Conservation (phyloP, 2,113 vertebrate genomes). For the Chinchilla lanigera region DNA sequence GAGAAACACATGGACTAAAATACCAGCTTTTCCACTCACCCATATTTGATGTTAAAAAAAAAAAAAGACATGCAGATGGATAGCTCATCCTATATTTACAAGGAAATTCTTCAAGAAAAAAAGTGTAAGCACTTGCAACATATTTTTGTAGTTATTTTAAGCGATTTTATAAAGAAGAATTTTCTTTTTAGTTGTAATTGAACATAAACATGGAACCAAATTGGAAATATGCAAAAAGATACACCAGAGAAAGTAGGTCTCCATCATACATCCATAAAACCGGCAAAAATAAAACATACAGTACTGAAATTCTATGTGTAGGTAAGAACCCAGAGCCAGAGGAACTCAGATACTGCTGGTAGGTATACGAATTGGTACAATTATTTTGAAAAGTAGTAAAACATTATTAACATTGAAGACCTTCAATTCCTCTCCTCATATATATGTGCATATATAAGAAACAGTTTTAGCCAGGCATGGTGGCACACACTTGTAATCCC, state of each 20-base stretch:
- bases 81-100: background rate
- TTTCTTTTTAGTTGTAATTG: background rate
- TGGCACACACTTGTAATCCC: no score
- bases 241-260: background rate
- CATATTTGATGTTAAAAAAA: background rate
- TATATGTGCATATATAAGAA: background rate
- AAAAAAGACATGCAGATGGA: background rate
- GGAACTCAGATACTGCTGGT: no score
- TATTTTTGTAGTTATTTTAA: background rate
- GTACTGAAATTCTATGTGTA: background rate
- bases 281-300: background rate
- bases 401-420: background rate
- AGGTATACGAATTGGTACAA: background rate
- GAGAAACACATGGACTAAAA: background rate
- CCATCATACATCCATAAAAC: background rate
- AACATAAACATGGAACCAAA: background rate
- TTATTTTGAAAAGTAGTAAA: background rate
- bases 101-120: background rate
- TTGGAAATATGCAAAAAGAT: background rate
- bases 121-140: background rate
- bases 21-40: background rate
- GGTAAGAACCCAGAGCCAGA: background rate
- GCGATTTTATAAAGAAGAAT: background rate
- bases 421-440: background rate
- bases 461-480: no score